Evolutionary conservation across 64 coral and sea anemone genomes (phyloP).

Genomic region (Exaiptasia diaphana): DNA sequence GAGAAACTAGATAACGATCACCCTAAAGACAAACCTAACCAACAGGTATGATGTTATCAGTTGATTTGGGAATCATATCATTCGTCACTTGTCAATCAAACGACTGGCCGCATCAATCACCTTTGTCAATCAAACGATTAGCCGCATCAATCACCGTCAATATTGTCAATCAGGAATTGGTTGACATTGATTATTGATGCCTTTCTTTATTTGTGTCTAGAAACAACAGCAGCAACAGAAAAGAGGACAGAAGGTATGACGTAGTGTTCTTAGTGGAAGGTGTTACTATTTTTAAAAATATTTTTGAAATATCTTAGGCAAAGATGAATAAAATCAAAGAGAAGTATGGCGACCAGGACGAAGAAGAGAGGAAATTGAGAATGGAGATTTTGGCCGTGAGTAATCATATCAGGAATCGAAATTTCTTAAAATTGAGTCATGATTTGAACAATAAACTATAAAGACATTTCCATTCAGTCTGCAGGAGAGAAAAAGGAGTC

Average conservation of each 20-base stretch:
- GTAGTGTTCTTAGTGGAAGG: background rate
- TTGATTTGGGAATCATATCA: too few species aligned
- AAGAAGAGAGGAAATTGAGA: constrained; percentile 84
- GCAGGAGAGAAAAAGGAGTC: constrained; percentile 77
- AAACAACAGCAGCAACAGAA: constrained; percentile 65
- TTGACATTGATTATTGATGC: background rate
- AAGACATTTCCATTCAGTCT: constrained; percentile 70
- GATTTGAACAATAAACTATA: too few species aligned
- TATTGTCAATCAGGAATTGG: too few species aligned
- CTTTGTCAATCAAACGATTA: too few species aligned
- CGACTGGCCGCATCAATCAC: too few species aligned
- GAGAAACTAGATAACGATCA: background rate
- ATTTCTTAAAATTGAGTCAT: too few species aligned
- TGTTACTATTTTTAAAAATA: background rate
- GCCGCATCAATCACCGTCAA: too few species aligned
- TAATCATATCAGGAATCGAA: too few species aligned
- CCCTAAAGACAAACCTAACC: background rate
- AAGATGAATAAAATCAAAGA: constrained; percentile 98
- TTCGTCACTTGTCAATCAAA: too few species aligned
- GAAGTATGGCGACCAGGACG: constrained; percentile 97
- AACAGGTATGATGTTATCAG: background rate
- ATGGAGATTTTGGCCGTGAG: constrained; percentile 92
- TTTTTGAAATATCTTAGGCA: constrained; percentile 21
- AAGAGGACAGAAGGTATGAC: constrained; percentile 71
- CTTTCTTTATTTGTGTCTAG: background rate